A percentile compares a stretch with the other conserved stretches of the same genome.
These are phyloP conservation scores for Rallus crepitans DNA, from an alignment of 2,797 vertebrate species.

Conservation along the genomic window DNA sequence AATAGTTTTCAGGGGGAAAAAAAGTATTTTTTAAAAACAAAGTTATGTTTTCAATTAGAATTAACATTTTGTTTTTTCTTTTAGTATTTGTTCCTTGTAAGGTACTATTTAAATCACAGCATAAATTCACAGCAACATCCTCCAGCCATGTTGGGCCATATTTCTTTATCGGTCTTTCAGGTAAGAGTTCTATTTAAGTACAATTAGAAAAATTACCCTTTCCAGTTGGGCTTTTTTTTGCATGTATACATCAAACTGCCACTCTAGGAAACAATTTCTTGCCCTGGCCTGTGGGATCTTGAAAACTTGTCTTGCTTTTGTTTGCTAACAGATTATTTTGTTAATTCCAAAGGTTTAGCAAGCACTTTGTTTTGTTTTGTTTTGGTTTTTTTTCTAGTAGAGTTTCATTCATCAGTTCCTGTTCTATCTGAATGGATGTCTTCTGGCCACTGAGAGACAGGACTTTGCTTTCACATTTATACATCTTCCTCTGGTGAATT, in stretches of 20 bases:
- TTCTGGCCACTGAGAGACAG: not conserved
- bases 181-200: constrained; percentile 19
- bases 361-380: not conserved
- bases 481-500: not conserved
- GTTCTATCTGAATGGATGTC: not conserved
- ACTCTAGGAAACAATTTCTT: constrained; percentile 33
- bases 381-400: not conserved
- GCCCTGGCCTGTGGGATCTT: not conserved
- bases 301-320: constrained; percentile 60
- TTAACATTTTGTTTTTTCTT: not conserved
- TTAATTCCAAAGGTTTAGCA: constrained; percentile 7
- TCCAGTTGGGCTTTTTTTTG: constrained; percentile 47
- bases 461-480: not conserved
- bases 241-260: constrained; percentile 16
- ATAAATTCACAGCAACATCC: constrained; percentile 20
- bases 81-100: not conserved
- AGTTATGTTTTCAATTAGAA: not conserved
- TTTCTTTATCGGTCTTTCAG: constrained; percentile 36
- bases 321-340: constrained; percentile 29
- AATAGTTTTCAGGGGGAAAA: not conserved
- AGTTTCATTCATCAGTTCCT: not conserved
- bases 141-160: not conserved
- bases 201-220: constrained; percentile 48
- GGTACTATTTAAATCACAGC: not conserved
- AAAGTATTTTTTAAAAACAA: not conserved